Base-by-base conservation (phyloP, 2,797 vertebrate genomes). In the Takifugu rubripes region DNA sequence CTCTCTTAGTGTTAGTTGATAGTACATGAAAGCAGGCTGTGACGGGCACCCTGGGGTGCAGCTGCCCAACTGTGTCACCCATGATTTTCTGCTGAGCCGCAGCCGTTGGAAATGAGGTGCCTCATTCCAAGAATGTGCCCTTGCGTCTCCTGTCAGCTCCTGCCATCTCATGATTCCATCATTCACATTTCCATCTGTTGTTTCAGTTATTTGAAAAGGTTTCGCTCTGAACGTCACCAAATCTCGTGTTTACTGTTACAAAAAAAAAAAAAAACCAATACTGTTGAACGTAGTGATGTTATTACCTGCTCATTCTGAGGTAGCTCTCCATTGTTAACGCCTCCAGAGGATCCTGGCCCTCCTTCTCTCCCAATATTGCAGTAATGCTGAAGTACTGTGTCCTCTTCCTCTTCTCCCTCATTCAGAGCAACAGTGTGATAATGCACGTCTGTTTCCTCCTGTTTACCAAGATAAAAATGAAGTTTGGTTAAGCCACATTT, bases 321-420 rank as follows among this genome's bases (percentile, higher is more conserved):
- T 5, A 17, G 55, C 49, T 75, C 69, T 27, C 50, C 49, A 45
- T 43, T 59, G 52, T 58, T 21, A 24, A 31, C 16, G 21, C 0
- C 0, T 12, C 40, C 2, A 6, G 49, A 25, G 45, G 42, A 49
- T 53, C 25, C 44, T 29, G 25, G 16, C 49, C 21, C 9, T 49
- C 40, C 40, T 25, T 17, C 27, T 49, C 14, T 44, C n/a, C 46
- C 63, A 24, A 46, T 36, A 3, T 54, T 49, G 24, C 26, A 29
- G 25, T 59, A 49, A 25, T 21, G 53, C 59, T 74, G 66, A 15
- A 59, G 36, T 16, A 68, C 67, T 42, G 49, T 7, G 47, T 82
- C 69, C 17, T 71, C 75, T 6, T 72, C 53, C 0, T 75, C 80
- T 72, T 89, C 87, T 67, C 78, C 74, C 78, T 91, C 89, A 60